These are phyloP conservation scores for Tyrophagus putrescentiae DNA, from an alignment of 1,140 invertebrate species.

Conservation along the genomic window DNA sequence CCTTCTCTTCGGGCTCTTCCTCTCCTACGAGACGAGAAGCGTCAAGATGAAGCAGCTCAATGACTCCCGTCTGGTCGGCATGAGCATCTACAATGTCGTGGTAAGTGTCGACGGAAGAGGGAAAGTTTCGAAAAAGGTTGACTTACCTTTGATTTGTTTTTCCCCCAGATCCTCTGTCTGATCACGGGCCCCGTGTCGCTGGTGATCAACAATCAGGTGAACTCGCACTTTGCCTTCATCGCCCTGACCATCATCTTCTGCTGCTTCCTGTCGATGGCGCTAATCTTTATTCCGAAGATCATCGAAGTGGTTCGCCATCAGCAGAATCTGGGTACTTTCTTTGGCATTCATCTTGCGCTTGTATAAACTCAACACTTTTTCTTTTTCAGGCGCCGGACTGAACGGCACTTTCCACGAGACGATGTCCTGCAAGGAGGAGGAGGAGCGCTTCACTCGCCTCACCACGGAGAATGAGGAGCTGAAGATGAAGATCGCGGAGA, in stretches of 20 bases:
- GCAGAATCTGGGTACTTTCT: neutral
- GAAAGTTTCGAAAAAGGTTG: neutral
- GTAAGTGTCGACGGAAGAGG: slow-evolving; percentile 33
- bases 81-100: slow-evolving; percentile 99
- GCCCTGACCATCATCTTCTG: slow-evolving; percentile 87
- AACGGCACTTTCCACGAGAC: slow-evolving; percentile 42
- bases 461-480: slow-evolving; percentile 87
- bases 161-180: slow-evolving; percentile 57
- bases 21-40: slow-evolving; percentile 92
- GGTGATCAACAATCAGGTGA: slow-evolving; percentile 83
- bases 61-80: slow-evolving; percentile 91
- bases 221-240: slow-evolving; percentile 92
- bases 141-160: neutral
- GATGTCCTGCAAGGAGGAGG: slow-evolving; percentile 78
- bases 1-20: slow-evolving; percentile 85
- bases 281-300: slow-evolving; percentile 91
- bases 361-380: slow-evolving; percentile 17
- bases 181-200: slow-evolving; percentile 93
- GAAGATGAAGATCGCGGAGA: slow-evolving; percentile 37
- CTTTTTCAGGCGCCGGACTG: slow-evolving; percentile 25
- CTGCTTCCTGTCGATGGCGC: slow-evolving; percentile 88
- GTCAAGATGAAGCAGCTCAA: slow-evolving; percentile 59
- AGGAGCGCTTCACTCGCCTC: slow-evolving; percentile 84
- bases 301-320: slow-evolving; percentile 20
- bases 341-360: neutral